Percentiles rank a stretch among this genome's conserved stretches.
These are phyloP conservation scores for Miltochrista miniata DNA, from an alignment of 2,888 invertebrate species.

Conservation along the genomic window DNA sequence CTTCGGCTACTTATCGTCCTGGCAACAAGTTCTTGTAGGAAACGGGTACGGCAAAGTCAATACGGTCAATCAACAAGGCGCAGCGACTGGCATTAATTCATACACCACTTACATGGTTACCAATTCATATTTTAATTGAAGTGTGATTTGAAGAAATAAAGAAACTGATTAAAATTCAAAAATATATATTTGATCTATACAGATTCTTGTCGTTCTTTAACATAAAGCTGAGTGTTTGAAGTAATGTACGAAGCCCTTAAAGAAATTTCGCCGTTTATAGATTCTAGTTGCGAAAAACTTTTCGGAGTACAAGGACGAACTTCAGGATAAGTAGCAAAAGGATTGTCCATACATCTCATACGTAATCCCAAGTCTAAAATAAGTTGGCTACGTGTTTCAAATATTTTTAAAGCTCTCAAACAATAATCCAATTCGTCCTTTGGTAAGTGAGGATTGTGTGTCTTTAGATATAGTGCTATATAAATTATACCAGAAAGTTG, in stretches of 20 bases:
- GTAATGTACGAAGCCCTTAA: neutral
- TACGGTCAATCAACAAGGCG: no score
- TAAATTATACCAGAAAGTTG: slow-evolving; percentile 79
- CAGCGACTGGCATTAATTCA: no score
- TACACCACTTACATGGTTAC: neutral
- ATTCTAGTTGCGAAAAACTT: slow-evolving; percentile 15
- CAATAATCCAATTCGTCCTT: slow-evolving; percentile 38
- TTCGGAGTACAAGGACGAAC: slow-evolving; percentile 39
- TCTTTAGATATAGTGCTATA: slow-evolving; percentile 83
- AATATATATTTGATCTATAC: no score
- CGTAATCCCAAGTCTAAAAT: slow-evolving; percentile 64
- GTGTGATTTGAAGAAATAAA: no score
- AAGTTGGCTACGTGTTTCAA: slow-evolving; percentile 64
- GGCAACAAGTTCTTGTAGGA: no score
- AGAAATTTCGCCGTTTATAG: neutral
- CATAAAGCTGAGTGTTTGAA: neutral
- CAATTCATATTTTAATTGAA: no score
- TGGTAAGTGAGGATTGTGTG: slow-evolving; percentile 65
- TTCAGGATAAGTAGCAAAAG: slow-evolving; percentile 75
- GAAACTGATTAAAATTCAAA: no score
- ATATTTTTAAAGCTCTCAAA: slow-evolving; percentile 66
- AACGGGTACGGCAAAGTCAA: no score
- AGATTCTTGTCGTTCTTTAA: no score
- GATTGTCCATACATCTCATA: slow-evolving; percentile 82
- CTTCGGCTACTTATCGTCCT: no score